Percentiles rank a stretch among this genome's conserved stretches.
Evolutionary conservation across 2,797 vertebrate species (phyloP).

Genomic region (Dryobates pubescens): DNA sequence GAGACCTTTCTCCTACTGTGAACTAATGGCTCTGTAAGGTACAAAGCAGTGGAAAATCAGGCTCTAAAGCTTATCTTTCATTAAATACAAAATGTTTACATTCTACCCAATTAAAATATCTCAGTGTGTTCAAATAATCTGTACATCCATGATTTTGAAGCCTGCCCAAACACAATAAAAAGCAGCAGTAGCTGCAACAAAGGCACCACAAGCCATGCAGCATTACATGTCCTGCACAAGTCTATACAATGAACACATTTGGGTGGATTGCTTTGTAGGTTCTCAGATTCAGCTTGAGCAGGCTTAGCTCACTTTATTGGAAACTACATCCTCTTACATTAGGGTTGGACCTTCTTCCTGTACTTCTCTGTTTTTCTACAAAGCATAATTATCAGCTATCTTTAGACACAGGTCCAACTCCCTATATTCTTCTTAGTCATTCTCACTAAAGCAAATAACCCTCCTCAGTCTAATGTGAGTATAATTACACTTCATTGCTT

Average conservation of each 20-base stretch:
- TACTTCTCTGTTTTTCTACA: neutral
- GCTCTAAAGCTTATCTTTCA: conserved; percentile 9
- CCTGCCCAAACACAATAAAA: conserved; percentile 33
- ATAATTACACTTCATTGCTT: neutral
- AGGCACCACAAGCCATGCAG: neutral
- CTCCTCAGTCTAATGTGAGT: neutral
- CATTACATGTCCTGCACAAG: neutral
- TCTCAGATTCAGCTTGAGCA: neutral
- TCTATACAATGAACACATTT: neutral
- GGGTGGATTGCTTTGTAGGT: neutral
- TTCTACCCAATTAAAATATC: conserved; percentile 44
- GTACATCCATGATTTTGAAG: conserved; percentile 30
- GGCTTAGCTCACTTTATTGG: neutral
- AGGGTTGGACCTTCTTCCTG: neutral
- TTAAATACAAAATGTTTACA: conserved; percentile 37
- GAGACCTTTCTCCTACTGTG: conserved; percentile 16
- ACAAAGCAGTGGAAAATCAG: conserved; percentile 31
- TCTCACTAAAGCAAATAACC: neutral
- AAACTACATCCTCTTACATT: neutral
- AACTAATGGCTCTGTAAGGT: neutral
- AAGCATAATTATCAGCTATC: neutral
- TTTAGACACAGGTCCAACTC: neutral
- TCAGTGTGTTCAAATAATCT: conserved; percentile 28
- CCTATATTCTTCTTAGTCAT: neutral
- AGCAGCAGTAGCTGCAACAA: neutral